Evolutionary conservation across 2,797 vertebrate genomes (phyloP).

Genomic region (Myoxocephalus aenaeus): DNA sequence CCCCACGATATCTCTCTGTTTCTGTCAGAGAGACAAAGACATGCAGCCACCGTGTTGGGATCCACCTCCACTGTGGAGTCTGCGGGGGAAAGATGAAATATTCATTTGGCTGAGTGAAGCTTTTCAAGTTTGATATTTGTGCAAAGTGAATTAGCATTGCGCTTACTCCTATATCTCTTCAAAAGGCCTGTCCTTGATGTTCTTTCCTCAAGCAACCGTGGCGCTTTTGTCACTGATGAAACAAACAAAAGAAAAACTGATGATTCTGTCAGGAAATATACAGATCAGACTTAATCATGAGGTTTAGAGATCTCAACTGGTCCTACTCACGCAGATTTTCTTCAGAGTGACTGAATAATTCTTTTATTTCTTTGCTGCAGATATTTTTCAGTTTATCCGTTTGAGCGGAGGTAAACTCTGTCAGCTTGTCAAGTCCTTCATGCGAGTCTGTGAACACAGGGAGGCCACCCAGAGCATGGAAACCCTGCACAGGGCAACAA

Average conservation of each 20-base stretch:
- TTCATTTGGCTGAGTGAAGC: not conserved
- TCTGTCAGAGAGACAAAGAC: conserved; percentile 55
- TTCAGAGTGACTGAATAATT: not conserved
- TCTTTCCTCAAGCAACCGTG: rapidly evolving
- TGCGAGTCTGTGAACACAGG: conserved; percentile 8
- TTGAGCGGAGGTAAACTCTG: conserved; percentile 34
- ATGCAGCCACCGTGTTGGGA: conserved; percentile 56
- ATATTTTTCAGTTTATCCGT: conserved; percentile 47
- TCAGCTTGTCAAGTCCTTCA: not conserved
- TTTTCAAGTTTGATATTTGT: not conserved
- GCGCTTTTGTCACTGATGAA: conserved; percentile 1
- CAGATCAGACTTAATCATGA: not conserved
- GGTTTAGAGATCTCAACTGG: not conserved
- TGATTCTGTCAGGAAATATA: not conserved
- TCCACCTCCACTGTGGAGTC: conserved; percentile 46
- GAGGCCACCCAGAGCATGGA: conserved; percentile 30
- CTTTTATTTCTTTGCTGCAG: conserved; percentile 21
- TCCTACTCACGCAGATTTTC: conserved; percentile 29
- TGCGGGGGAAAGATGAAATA: conserved; percentile 31
- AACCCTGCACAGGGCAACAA: conserved; percentile 33
- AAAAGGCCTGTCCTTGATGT: not conserved
- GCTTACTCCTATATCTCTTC: not conserved
- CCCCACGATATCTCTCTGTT: conserved; percentile 57
- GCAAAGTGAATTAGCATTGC: not conserved
- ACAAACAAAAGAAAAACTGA: not conserved